Evolutionary conservation across 2,797 vertebrate species (phyloP).

Genomic region (Apogon hyalosoma): DNA sequence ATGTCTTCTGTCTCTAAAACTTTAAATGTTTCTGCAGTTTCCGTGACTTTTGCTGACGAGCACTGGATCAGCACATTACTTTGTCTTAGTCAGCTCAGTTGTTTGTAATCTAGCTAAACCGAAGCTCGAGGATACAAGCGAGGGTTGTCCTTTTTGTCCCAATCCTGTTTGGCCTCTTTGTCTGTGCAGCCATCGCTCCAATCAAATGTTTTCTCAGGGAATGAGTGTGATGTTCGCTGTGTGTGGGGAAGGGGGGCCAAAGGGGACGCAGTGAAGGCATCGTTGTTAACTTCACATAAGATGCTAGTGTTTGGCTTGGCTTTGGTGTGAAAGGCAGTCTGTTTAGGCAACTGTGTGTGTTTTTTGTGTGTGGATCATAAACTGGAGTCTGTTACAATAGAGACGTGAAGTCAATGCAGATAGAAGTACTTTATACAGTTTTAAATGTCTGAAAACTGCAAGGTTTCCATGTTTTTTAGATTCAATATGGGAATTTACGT

Average conservation of each 20-base stretch:
- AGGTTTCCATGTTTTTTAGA: background rate
- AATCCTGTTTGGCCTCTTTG: conserved; percentile 74
- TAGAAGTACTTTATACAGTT: conserved; percentile 8
- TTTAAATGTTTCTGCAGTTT: background rate
- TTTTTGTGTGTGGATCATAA: conserved; percentile 52
- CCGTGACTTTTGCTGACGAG: conserved; percentile 7
- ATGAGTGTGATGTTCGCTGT: conserved; percentile 79
- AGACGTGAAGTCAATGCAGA: conserved; percentile 26
- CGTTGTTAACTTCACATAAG: conserved; percentile 73
- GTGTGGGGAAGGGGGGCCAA: conserved; percentile 35
- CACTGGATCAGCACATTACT: conserved; percentile 19
- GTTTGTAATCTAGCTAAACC: conserved; percentile 21
- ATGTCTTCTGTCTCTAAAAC: too few relatives aligned
- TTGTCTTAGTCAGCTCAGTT: conserved; percentile 16
- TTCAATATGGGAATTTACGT: background rate
- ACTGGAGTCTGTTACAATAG: conserved; percentile 61
- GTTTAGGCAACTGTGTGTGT: conserved; percentile 53
- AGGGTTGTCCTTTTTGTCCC: conserved; percentile 47
- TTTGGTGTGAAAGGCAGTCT: conserved; percentile 69
- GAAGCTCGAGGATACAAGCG: conserved; percentile 16
- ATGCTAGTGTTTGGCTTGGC: conserved; percentile 70
- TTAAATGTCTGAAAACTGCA: conserved; percentile 6
- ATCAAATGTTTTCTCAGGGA: conserved; percentile 68
- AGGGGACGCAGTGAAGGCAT: conserved; percentile 68
- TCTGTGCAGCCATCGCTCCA: conserved; percentile 47